Percentiles rank a stretch among this genome's conserved stretches.
phyloP scores from a whole-genome alignment of 2,797 vertebrate species.

The Podargus strigoides region DNA sequence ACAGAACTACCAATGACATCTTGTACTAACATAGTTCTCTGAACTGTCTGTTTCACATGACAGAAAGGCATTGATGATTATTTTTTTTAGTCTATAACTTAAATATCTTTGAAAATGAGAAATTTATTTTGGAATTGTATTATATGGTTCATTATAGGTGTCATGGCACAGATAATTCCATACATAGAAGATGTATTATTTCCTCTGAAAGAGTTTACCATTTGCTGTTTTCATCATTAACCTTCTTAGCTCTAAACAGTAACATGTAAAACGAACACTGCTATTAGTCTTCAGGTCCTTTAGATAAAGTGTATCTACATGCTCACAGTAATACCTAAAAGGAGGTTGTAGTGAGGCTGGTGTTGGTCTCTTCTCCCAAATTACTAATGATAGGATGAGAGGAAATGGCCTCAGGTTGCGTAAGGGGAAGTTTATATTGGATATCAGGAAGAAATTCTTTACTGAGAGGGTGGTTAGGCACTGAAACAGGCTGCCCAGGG shows the following conservation, averaged over 20 bases:
- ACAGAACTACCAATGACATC: background rate
- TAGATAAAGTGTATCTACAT: background rate
- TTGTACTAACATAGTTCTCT: background rate
- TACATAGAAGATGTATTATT: background rate
- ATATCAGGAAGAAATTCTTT: no score
- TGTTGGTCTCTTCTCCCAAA: no score
- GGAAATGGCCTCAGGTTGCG: no score
- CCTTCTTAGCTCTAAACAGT: background rate
- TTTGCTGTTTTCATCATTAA: background rate
- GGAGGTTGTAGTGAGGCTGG: no score
- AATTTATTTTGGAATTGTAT: background rate
- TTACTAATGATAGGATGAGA: no score
- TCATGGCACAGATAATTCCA: background rate
- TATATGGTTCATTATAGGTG: background rate
- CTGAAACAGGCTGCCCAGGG: no score
- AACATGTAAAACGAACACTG: background rate
- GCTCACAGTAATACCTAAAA: background rate
- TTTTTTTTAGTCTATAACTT: background rate
- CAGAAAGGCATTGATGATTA: background rate
- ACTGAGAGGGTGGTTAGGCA: no score
- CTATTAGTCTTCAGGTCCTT: background rate
- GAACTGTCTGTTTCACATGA: background rate
- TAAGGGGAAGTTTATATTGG: no score
- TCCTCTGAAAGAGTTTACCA: background rate
- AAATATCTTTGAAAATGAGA: background rate